These are phyloP conservation scores for Parazoanthus darwini DNA, from an alignment of 92 coral and sea anemone genomes.

Conservation along the genomic window DNA sequence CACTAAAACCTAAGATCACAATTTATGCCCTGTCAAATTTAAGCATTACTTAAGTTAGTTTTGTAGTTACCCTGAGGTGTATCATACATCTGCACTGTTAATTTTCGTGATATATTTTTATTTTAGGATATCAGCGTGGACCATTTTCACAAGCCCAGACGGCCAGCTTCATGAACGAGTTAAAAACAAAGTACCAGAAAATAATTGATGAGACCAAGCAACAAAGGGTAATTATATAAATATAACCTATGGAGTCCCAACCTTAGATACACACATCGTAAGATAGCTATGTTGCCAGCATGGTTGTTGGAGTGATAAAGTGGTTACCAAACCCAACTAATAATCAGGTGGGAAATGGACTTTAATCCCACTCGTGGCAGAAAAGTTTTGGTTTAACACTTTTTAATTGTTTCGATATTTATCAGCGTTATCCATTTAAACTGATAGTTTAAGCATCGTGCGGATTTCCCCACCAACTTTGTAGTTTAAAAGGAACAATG, in stretches of 20 bases:
- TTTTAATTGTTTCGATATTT: no score
- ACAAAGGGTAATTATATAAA: conserved; percentile 65
- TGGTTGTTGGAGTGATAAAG: neutral
- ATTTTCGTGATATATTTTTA: neutral
- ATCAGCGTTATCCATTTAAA: no score
- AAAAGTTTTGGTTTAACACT: neutral
- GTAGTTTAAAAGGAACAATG: neutral
- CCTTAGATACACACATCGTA: neutral
- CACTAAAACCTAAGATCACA: no score
- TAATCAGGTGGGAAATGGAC: no score
- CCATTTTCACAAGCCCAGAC: conserved; percentile 73
- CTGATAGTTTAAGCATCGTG: neutral
- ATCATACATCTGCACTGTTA: no score
- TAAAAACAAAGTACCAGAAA: conserved; percentile 68
- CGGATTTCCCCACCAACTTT: neutral
- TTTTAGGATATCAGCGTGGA: conserved; percentile 63
- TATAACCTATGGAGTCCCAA: no score
- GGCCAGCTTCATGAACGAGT: conserved; percentile 66
- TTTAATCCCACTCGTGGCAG: neutral
- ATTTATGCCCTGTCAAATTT: no score
- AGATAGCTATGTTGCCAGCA: neutral
- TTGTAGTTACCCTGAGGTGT: no score
- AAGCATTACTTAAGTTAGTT: no score
- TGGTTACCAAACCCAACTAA: no score
- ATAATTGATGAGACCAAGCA: conserved; percentile 79